phyloP scores from a whole-genome alignment of 2,888 invertebrate genomes.

The Zhuqinia jingwanae region DNA sequence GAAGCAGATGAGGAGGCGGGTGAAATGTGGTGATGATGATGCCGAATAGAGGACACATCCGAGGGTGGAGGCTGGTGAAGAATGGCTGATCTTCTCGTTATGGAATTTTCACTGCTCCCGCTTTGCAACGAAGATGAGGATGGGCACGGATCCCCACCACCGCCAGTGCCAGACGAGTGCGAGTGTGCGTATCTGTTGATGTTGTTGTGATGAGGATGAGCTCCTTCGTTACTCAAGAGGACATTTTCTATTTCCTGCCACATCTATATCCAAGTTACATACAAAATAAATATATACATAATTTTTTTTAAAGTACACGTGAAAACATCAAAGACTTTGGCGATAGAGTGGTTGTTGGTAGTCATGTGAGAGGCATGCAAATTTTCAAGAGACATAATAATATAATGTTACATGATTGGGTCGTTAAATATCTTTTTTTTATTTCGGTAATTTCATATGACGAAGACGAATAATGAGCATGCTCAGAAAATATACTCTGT shows the following conservation, averaged over 20 bases:
- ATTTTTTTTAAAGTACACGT: too few species aligned
- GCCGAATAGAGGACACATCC: constrained; percentile 33
- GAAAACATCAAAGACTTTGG: too few species aligned
- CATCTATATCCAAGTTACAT: constrained; percentile 68
- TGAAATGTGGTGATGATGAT: constrained; percentile 50
- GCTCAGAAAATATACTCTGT: background rate
- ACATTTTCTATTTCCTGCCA: constrained; percentile 79
- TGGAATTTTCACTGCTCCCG: background rate
- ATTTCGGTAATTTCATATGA: constrained; percentile 29
- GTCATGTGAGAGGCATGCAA: too few species aligned
- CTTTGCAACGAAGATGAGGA: background rate
- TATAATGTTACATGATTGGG: too few species aligned
- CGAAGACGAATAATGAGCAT: too few species aligned
- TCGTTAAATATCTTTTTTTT: constrained; percentile 52
- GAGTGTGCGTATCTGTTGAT: constrained; percentile 54
- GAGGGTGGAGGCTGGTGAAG: too few species aligned
- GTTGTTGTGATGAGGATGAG: background rate
- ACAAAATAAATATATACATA: background rate
- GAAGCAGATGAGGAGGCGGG: constrained; percentile 62
- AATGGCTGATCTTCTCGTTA: too few species aligned
- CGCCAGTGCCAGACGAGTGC: constrained; percentile 57
- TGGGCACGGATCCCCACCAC: constrained; percentile 43
- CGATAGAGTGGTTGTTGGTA: too few species aligned
- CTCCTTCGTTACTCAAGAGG: constrained; percentile 76
- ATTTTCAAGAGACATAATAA: too few species aligned